Evolutionary conservation across 2,797 vertebrate species (phyloP), one percentile per base, ranked within the genome.

Genomic region (Cyprinella venusta): DNA sequence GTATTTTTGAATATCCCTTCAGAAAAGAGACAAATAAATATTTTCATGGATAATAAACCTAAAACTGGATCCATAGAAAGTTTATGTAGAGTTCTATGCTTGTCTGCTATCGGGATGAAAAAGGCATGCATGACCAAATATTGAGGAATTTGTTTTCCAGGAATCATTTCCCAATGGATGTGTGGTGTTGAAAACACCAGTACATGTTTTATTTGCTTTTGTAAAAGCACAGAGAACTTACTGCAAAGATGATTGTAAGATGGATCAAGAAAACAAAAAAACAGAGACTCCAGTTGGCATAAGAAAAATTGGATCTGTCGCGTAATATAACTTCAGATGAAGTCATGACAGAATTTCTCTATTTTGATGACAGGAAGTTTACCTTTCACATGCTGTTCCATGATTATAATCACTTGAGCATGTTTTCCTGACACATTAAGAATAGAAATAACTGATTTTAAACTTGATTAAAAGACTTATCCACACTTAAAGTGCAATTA

Each of bases 41-140:
- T 84, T 40, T 88, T 1, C 83, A 80, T 78, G 83, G 12, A 61
- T 79, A 86, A 89, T 93, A 91, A 92, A 30, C 42, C 72, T 85
- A 85, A 84, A 85, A 13, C 83, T 80, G 86, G 90, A 90, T 84
- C 81, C 86, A 68, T 84, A 84, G 48, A 89, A 93, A 92, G 91
- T 93, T n/a, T 92, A 89, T 86, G 82, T 71, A 24, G 36, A 13
- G 24, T 2, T 71, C 80, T 79, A 74, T 56, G 69, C 40, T 24
- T 13, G 8, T n/a, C 69, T 36, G 30, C 33, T 65, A 67, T 30
- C 13, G 69, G 65, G 19, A 52, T 68, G 2, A 79, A 36, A 42
- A 19, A 26, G 16, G 40, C 8, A 24, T 79, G 68, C 67, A 70
- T 8, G 6, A 50, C 40, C 48, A 50, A 63, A 72, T 48, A 81